Percentiles rank a stretch among this genome's conserved stretches.
phyloP scores from a whole-genome alignment of 2,113 vertebrate species.

The Rhodinocichla rosea region DNA sequence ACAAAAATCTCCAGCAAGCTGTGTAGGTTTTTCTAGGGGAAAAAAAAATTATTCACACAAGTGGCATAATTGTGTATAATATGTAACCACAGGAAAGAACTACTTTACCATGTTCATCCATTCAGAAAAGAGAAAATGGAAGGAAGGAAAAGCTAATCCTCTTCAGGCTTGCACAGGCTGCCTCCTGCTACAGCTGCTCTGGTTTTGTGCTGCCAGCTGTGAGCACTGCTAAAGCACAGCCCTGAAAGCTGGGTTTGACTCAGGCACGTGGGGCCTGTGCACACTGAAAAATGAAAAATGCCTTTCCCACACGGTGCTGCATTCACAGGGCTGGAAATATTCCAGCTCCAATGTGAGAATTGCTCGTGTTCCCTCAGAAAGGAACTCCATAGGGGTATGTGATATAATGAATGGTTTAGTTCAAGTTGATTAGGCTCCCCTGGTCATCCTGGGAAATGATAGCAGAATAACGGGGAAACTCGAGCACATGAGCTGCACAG shows the following conservation, averaged over 20 bases:
- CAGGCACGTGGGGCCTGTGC: neutral
- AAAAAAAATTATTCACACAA: neutral
- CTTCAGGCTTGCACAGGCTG: neutral
- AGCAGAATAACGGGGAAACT: neutral
- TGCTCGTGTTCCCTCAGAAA: neutral
- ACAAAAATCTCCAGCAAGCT: neutral
- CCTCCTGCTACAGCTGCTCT: neutral
- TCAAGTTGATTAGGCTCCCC: neutral
- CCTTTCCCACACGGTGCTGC: neutral
- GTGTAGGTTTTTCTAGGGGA: neutral
- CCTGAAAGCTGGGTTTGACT: neutral
- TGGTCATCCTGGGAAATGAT: neutral
- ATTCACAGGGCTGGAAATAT: neutral
- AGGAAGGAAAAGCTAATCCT: slow-evolving; percentile 2
- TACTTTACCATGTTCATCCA: slow-evolving; percentile 20
- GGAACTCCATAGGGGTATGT: neutral
- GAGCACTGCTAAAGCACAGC: neutral
- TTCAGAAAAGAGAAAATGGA: slow-evolving; percentile 49
- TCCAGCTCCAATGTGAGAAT: neutral
- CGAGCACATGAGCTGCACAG: neutral
- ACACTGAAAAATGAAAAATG: neutral
- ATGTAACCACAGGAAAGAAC: slow-evolving; percentile 43
- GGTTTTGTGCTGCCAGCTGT: neutral
- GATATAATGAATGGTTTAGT: neutral
- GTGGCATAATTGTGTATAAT: slow-evolving; percentile 43